phyloP scores from a whole-genome alignment of 2,888 invertebrate species.

The Asteroscopus sphinx region DNA sequence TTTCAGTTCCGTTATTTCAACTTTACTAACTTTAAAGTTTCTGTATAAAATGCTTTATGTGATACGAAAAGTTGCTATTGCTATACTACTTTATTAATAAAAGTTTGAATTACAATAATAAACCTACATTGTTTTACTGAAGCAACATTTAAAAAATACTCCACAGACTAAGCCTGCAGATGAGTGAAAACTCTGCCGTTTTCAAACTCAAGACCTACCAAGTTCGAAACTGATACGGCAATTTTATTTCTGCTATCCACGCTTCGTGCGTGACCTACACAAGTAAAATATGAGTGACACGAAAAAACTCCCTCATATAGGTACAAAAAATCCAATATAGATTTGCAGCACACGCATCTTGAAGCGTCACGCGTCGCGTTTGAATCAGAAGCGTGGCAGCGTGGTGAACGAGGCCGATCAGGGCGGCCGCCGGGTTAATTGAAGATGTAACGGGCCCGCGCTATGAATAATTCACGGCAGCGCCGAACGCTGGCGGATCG shows the following conservation, averaged over 20 bases:
- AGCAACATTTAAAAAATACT: too few relatives aligned
- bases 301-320: slow-evolving; percentile 24
- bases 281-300: slow-evolving; percentile 49
- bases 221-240: slow-evolving; percentile 13
- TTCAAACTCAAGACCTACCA: not conserved
- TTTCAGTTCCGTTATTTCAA: too few relatives aligned
- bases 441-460: slow-evolving; percentile 65
- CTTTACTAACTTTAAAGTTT: too few relatives aligned
- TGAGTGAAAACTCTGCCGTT: too few relatives aligned
- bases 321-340: slow-evolving; percentile 46
- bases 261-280: slow-evolving; percentile 19
- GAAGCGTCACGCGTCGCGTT: slow-evolving; percentile 40
- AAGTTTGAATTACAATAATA: too few relatives aligned
- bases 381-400: slow-evolving; percentile 39
- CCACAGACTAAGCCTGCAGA: too few relatives aligned
- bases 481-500: slow-evolving; percentile 50
- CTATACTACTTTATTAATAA: too few relatives aligned
- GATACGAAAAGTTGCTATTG: too few relatives aligned
- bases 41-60: too few relatives aligned
- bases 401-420: slow-evolving; percentile 43
- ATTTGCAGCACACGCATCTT: slow-evolving; percentile 27
- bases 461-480: slow-evolving; percentile 65
- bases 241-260: slow-evolving; percentile 10
- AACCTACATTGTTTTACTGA: too few relatives aligned
- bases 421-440: slow-evolving; percentile 60